Evolutionary conservation across 64 coral and sea anemone species (phyloP), one percentile per base, ranked within the genome.

Genomic region (Catalaphyllia jardinei): DNA sequence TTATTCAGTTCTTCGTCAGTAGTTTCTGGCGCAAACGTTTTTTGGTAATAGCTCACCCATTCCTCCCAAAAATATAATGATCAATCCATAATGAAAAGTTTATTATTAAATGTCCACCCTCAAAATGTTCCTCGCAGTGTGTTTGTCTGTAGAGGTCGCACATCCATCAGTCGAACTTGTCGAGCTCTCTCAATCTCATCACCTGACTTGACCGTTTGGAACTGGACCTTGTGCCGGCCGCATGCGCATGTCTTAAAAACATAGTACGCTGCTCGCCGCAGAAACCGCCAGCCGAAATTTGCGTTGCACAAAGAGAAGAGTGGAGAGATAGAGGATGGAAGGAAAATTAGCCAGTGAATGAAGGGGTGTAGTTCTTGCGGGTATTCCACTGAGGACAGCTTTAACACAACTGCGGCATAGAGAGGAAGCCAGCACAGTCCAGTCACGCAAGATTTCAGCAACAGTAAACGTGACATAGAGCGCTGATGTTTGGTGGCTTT

Each of bases 311-410:
- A 60, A 17, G 52, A 24, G 8, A 79, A n/a, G 10, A 79, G 50
- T 2, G 77, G n/a, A 79, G 42, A 79, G 77, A 79, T 18, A 3
- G 77, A 79, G 9, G 52, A 29, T 18, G 52, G 77, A 13, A 79
- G 17, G 25, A 79, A 79, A 79, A 79, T 60, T 52, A 79, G 27
- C 77, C 77, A 79, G 52, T 55, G 50, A 60, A 79, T 29, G 10
- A 79, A 79, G 8, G 18, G 0, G 50, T 2, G 20, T 28, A 79
- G 31, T 2, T 60, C 77, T 60, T 79, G 51, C 3, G 77, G 28
- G 54, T 28, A 60, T 7, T 79, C 52, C 59, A 60, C 51, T 9
- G 51, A 29, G 2, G 51, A 10, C 51, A 59, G 24, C 10, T n/a
- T 52, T 60, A 79, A 17, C n/a, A 13, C 52, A 29, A 60, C 77